phyloP scores from a whole-genome alignment of 1,140 invertebrate species.

The Drosophila nannoptera region DNA sequence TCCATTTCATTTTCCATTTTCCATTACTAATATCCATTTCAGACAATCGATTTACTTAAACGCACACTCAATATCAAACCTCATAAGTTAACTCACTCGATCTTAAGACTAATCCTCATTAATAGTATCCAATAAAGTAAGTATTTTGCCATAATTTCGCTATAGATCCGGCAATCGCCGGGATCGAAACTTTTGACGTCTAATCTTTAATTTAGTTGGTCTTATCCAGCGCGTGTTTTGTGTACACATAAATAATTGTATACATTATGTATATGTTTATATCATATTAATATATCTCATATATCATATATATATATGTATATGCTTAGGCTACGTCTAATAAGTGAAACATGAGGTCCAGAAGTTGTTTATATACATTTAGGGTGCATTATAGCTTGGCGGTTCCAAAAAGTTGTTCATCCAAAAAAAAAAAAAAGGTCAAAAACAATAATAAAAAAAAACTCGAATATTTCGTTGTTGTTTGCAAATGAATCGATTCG shows the following conservation, averaged over 20 bases:
- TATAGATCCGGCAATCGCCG: slow-evolving; percentile 42
- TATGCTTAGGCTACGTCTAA: slow-evolving; percentile 31
- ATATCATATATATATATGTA: slow-evolving; percentile 44
- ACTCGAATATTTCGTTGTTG: slow-evolving; percentile 7
- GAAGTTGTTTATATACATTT: slow-evolving; percentile 66
- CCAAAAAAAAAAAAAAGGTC: too few relatives aligned
- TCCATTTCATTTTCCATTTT: slow-evolving; percentile 9
- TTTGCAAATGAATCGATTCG: background rate
- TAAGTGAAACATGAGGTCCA: slow-evolving; percentile 67
- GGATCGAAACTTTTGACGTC: slow-evolving; percentile 11
- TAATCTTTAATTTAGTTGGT: slow-evolving; percentile 71
- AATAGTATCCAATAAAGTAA: slow-evolving; percentile 53
- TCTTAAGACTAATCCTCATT: slow-evolving; percentile 41
- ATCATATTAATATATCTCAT: slow-evolving; percentile 41
- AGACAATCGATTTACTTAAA: background rate
- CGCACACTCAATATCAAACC: slow-evolving; percentile 25
- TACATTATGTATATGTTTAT: slow-evolving; percentile 31
- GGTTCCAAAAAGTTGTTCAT: too few relatives aligned
- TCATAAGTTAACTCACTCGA: slow-evolving; percentile 20
- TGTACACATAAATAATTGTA: slow-evolving; percentile 38
- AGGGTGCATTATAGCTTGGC: slow-evolving; percentile 35
- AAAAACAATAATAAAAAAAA: too few relatives aligned
- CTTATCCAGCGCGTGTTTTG: slow-evolving; percentile 66
- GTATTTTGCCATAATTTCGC: slow-evolving; percentile 39
- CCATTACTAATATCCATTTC: background rate